These are phyloP conservation scores for Trichechus manatus DNA, from an alignment of 2,113 vertebrate genomes.

Conservation along the genomic window DNA sequence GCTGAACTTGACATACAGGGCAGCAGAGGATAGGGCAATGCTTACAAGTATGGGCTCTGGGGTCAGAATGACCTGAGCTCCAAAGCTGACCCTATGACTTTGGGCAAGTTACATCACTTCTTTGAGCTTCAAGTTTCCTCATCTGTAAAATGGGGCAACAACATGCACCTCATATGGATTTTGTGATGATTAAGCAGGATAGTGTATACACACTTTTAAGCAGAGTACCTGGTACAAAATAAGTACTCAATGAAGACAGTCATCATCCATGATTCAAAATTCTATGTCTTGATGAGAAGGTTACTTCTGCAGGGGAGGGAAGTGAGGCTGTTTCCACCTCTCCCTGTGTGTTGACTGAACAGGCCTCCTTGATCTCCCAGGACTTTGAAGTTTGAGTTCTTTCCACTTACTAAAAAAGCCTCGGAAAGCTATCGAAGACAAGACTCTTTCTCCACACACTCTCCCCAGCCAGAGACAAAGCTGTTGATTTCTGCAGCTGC, in stretches of 20 bases:
- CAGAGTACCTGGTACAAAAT: neutral
- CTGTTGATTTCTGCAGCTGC: conserved; percentile 76
- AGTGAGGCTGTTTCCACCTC: neutral
- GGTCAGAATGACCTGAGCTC: neutral
- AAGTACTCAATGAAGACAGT: neutral
- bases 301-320: neutral
- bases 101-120: neutral
- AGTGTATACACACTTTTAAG: neutral
- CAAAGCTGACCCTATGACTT: neutral
- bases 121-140: conserved; percentile 33
- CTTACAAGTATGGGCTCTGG: neutral
- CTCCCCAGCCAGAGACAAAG: conserved; percentile 41
- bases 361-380: neutral
- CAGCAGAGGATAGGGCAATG: neutral
- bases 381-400: conserved; percentile 51
- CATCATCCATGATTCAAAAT: neutral
- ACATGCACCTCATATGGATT: neutral
- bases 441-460: neutral
- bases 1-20: neutral
- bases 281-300: neutral
- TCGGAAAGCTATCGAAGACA: conserved; percentile 10
- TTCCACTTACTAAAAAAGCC: conserved; percentile 12
- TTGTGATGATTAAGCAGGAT: neutral
- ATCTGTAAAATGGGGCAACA: neutral
- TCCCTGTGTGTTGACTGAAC: neutral